These are phyloP conservation scores for Micromys minutus DNA, from an alignment of 2,113 vertebrate species.

Conservation along the genomic window DNA sequence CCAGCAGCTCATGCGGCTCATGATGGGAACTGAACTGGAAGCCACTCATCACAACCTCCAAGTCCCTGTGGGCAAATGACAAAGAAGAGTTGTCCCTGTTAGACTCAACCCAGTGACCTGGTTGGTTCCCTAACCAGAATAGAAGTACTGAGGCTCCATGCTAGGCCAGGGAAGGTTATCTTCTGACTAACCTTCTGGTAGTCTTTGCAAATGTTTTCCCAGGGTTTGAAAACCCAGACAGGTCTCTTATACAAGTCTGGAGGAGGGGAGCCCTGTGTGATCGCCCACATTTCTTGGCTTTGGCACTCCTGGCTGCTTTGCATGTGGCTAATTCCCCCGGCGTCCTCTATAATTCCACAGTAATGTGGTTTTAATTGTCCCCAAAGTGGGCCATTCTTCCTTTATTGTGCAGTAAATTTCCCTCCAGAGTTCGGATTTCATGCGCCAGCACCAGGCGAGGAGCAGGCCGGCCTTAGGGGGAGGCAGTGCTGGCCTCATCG, in stretches of 20 bases:
- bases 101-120: background rate
- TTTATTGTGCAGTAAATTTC: conserved; percentile 80
- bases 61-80: background rate
- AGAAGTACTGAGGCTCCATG: background rate
- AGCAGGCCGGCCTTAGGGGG: background rate
- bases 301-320: conserved; percentile 62
- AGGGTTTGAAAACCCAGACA: conserved; percentile 51
- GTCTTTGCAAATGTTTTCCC: conserved; percentile 46
- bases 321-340: conserved; percentile 74
- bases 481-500: background rate
- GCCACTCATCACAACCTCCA: background rate
- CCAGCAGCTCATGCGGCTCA: background rate
- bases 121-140: conserved; percentile 22
- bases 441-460: background rate
- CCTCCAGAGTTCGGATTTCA: conserved; percentile 75
- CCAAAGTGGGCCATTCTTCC: conserved; percentile 72
- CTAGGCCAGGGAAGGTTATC: background rate
- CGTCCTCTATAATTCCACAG: conserved; percentile 79
- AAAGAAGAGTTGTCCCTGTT: fast-evolving
- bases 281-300: conserved; percentile 64
- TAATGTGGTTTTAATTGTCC: conserved; percentile 82
- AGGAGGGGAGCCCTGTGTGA: background rate
- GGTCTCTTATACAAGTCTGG: background rate
- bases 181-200: conserved; percentile 40
- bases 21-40: background rate